These are phyloP conservation scores for Betta splendens DNA, from an alignment of 2,797 vertebrate genomes.

Conservation along the genomic window DNA sequence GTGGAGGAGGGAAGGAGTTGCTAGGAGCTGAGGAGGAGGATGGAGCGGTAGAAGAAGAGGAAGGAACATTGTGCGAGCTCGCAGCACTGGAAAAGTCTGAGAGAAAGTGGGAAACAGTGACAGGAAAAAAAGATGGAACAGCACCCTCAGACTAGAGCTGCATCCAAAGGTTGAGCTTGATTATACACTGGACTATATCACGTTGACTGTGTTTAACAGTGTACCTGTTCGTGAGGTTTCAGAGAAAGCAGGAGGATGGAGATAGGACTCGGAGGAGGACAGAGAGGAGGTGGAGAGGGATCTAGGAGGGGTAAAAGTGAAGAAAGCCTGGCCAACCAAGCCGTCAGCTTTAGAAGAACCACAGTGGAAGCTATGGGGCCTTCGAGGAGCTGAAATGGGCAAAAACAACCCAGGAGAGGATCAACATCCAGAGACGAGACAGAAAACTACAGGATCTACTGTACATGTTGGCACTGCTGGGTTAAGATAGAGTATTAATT, in stretches of 20 bases:
- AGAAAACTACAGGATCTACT: too few species aligned
- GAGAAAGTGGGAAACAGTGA: not conserved
- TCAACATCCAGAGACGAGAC: not conserved
- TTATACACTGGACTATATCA: not conserved
- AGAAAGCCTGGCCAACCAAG: constrained; percentile 31
- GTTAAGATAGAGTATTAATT: too few species aligned
- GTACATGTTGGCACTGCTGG: too few species aligned
- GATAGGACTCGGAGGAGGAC: constrained; percentile 43
- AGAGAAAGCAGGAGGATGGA: constrained; percentile 33
- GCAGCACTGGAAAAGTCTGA: constrained; percentile 27
- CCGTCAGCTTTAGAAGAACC: constrained; percentile 38
- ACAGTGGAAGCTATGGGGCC: constrained; percentile 68
- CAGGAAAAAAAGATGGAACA: not conserved
- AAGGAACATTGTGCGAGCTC: constrained; percentile 53
- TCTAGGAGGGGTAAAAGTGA: constrained; percentile 45
- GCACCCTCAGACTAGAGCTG: not conserved
- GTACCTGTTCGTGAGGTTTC: constrained; percentile 63
- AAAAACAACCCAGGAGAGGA: constrained; percentile 17
- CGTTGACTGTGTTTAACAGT: not conserved
- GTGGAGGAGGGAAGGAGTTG: constrained; percentile 46
- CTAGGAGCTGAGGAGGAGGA: constrained; percentile 51
- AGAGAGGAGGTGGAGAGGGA: constrained; percentile 38
- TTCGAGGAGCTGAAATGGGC: constrained; percentile 48
- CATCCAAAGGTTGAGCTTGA: not conserved
- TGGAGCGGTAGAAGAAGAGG: constrained; percentile 36